Conservation (phyloP, 2,797 vertebrate species). For the Semaprochilodus insignis region DNA sequence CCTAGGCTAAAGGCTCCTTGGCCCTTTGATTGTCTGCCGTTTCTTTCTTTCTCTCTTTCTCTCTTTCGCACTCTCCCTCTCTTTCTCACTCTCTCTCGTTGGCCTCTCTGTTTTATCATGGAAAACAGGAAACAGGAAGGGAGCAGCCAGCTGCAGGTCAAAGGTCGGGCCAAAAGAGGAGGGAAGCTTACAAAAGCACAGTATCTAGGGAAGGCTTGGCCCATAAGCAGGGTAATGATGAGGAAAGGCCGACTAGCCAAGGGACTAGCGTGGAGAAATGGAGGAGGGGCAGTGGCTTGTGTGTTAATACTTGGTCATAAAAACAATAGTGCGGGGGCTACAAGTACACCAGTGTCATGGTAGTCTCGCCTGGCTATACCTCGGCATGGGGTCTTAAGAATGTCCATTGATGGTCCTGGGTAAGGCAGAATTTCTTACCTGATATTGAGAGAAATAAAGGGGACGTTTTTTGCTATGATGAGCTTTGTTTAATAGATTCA, state of each 20-base stretch:
- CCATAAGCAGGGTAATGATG: conserved; percentile 52
- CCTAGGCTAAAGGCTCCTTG: conserved; percentile 5
- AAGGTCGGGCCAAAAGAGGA: conserved; percentile 74
- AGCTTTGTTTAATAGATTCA: not conserved
- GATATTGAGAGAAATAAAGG: no score
- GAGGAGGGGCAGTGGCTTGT: conserved; percentile 29
- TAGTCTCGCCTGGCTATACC: not conserved
- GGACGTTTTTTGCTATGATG: no score
- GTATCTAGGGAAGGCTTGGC: conserved; percentile 64
- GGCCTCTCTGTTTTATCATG: conserved; percentile 71
- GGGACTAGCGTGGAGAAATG: conserved; percentile 21
- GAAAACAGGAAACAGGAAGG: conserved; percentile 83
- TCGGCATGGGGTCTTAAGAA: not conserved
- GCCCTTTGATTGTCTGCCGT: conserved; percentile 38
- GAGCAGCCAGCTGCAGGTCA: conserved; percentile 78
- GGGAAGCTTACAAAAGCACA: conserved; percentile 62
- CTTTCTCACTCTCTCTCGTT: conserved; percentile 21
- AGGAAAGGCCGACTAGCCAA: conserved; percentile 21
- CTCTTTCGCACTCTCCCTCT: conserved; percentile 6
- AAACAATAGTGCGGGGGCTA: not conserved
- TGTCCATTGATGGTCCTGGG: not conserved
- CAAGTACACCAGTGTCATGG: not conserved
- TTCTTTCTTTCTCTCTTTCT: not conserved
- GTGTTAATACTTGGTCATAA: conserved; percentile 23
- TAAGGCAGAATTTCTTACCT: not conserved